Base-by-base conservation (phyloP, 2,113 vertebrate genomes). In the Prunella himalayana region DNA sequence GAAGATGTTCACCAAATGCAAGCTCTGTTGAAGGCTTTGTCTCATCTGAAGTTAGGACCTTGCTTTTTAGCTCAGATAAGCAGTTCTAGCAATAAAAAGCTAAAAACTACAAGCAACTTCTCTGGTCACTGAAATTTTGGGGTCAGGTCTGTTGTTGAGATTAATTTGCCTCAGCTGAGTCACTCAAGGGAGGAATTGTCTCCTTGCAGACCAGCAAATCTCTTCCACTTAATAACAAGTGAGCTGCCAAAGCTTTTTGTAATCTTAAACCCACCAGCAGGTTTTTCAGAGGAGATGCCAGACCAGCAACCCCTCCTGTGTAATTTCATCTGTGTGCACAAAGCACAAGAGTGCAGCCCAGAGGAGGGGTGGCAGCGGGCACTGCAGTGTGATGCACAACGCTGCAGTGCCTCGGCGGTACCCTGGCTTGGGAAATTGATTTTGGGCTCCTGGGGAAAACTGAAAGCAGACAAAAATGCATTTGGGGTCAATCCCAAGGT, bases 371-470 rank as follows among this genome's bases (percentile, higher is more conserved):
- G n/a, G 47, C 57, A 44, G 27, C 0, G 0, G 25, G 41, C 12
- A 11, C 33, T 0, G 0, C 1, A 4, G 11, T 6, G 66, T 6
- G 66, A 65, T 0, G 0, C 41, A 47, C 25, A 45, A 35, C 4
- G 0, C 68, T 76, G 37, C 47, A 42, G 10, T 18, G 66, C 53
- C 53, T 61, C 0, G 0, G 23, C 53, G 39, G 37, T 49, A 24
- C 37, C 30, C 19, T 31, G 25, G 23, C 64, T 42, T 12, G 8
- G 4, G 0, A 7, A 14, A 44, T 15, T 1, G 1, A 33, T 25
- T 44, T 4, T 7, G 28, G 44, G 15, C 21, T 59, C 24, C 44
- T 47, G 18, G 10, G 7, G 17, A 13, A 76, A 80, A 76, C 3
- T n/a, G 23, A 47, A 71, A 66, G 82, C 3, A 19, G 25, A 27